Conservation (phyloP, 2,797 vertebrate species). For the Ctenopoma kingsleyae region DNA sequence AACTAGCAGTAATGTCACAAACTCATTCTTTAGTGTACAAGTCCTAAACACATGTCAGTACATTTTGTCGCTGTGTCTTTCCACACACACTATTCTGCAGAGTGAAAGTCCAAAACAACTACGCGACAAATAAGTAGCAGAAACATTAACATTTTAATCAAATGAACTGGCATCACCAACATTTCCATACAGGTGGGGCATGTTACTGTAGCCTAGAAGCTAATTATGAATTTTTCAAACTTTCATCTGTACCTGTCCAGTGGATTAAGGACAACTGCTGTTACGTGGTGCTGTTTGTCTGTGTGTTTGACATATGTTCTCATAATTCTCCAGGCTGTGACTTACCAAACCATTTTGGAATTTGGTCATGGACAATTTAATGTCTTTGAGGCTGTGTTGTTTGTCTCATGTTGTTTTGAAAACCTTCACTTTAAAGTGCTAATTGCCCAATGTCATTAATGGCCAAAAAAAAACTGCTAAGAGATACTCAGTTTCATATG, state of each 20-base stretch:
- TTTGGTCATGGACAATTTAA: slow-evolving; percentile 33
- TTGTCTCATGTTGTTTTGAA: slow-evolving; percentile 38
- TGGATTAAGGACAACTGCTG: neutral
- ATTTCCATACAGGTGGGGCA: slow-evolving; percentile 3
- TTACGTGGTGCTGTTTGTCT: slow-evolving; percentile 8
- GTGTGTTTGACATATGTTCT: slow-evolving; percentile 43
- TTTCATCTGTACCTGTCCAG: neutral
- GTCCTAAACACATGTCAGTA: neutral
- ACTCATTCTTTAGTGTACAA: too few relatives aligned
- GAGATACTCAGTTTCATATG: slow-evolving; percentile 4
- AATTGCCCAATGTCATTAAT: slow-evolving; percentile 28
- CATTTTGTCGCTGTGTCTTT: neutral
- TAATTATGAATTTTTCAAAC: neutral
- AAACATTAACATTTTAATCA: neutral
- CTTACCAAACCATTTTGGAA: slow-evolving; percentile 38
- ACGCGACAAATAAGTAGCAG: neutral
- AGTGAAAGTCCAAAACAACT: neutral
- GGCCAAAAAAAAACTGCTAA: slow-evolving; percentile 2
- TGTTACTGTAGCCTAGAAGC: neutral
- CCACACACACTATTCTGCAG: neutral
- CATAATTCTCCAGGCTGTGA: slow-evolving; percentile 16
- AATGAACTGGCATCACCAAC: neutral
- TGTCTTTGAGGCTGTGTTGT: slow-evolving; percentile 42
- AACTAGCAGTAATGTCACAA: neutral
- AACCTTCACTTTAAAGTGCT: slow-evolving; percentile 18